Percentiles rank a stretch among this genome's conserved stretches.
Conservation (phyloP, 2,113 vertebrate species). For the Lagopus leucura region DNA sequence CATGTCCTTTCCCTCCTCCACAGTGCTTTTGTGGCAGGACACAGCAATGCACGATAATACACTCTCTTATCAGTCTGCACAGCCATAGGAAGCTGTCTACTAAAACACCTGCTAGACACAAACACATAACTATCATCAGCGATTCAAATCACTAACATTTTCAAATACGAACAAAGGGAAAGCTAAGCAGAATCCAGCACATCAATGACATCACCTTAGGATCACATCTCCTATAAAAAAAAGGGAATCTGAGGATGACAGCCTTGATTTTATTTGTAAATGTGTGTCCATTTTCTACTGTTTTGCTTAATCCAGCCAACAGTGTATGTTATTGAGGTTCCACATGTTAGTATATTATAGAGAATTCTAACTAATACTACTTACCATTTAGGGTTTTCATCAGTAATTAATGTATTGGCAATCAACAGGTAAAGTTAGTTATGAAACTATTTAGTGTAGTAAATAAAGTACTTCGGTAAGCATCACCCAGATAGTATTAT, state of each 20-base stretch:
- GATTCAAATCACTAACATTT: neutral
- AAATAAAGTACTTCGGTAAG: constrained; percentile 8
- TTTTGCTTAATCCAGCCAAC: neutral
- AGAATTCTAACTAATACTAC: constrained; percentile 74
- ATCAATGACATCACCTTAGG: neutral
- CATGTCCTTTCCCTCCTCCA: neutral
- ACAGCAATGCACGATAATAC: neutral
- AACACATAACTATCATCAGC: neutral
- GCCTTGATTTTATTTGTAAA: neutral
- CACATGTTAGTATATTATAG: constrained; percentile 10
- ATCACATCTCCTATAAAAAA: neutral
- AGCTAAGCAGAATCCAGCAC: neutral
- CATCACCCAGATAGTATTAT: neutral
- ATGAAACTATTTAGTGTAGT: constrained; percentile 46
- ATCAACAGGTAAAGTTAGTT: constrained; percentile 56
- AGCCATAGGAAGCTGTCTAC: neutral
- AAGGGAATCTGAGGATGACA: neutral
- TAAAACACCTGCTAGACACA: neutral
- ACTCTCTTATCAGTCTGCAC: neutral
- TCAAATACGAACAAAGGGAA: neutral
- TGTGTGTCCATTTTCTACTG: neutral
- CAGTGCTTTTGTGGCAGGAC: neutral
- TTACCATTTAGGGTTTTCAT: constrained; percentile 57
- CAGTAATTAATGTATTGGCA: constrained; percentile 42
- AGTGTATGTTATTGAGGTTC: constrained; percentile 1